Evolutionary conservation across 2,888 invertebrate genomes (phyloP), one percentile per base, ranked within the genome.

Genomic region (Cantharis nigra): DNA sequence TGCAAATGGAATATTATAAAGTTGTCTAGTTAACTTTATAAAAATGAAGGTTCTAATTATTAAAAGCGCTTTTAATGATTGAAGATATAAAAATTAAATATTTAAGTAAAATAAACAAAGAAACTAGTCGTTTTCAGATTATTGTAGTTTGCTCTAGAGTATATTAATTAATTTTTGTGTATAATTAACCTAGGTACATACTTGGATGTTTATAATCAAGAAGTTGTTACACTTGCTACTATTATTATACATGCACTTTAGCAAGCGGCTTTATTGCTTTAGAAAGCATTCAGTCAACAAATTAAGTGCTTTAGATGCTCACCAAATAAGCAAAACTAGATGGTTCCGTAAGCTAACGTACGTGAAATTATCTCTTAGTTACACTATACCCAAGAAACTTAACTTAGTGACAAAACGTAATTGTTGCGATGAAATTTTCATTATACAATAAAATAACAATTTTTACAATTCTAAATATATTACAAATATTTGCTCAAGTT

Each of bases 261-360:
- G 69, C 20, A 67, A 67, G 65, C 65, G 65, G 20, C 65, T 67
- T 67, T 67, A 67, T 67, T 67, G 65, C 65, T 67, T 67, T 26
- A 23, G 65, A 67, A 67, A n/a, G 67, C 49, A 33, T 65, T 30
- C 49, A 72, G 67, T 72, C 67, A 65, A 72, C 65, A 72, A 72
- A 63, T 20, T 62, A 67, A 65, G 72, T 49, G 72, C 67, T 72
- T 72, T 71, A 9, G 13, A 72, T 49, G 72, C 23, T 72, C 18
- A 73, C 73, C 23, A 49, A 67, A 67, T 62, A 69, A 69, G 49
- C 26, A 62, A 73, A 63, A 18, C 26, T n/a, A 28, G 16, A 65
- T 30, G 20, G 26, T 30, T 30, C 18, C 28, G 16, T 30, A 63
- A 23, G 63, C 26, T 49, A 49, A n/a, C 49, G 49, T 49, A 49